Evolutionary conservation across 2,113 vertebrate species (phyloP).

Genomic region (Mormoops blainvillei): DNA sequence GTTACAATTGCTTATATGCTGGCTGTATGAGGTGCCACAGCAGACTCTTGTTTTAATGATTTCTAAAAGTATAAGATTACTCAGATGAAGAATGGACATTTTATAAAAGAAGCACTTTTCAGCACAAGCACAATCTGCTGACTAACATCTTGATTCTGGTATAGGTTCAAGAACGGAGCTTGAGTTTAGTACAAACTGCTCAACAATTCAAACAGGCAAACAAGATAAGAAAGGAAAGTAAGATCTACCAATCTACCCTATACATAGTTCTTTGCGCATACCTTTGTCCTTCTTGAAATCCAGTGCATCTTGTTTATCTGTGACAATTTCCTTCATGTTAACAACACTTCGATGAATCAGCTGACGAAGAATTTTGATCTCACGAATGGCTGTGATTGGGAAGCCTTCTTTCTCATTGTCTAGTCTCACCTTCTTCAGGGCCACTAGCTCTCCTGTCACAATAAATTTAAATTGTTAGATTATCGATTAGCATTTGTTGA

Average conservation of each 20-base stretch:
- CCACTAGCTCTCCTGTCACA: conserved; percentile 92
- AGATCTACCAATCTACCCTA: background rate
- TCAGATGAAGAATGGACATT: background rate
- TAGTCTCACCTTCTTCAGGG: conserved; percentile 96
- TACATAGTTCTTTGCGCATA: conserved; percentile 64
- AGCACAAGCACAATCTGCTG: background rate
- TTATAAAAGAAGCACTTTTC: background rate
- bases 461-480: conserved; percentile 33
- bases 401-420: conserved; percentile 99
- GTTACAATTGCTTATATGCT: background rate
- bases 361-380: conserved; percentile 97
- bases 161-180: background rate
- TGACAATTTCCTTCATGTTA: conserved; percentile 99
- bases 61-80: background rate
- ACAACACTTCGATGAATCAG: conserved; percentile 97
- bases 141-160: background rate
- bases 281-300: conserved; percentile 99
- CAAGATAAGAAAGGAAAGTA: background rate
- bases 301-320: conserved; percentile 97
- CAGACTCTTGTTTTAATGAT: background rate
- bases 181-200: background rate
- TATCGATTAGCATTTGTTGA: conserved; percentile 6
- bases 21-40: background rate
- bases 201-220: background rate
- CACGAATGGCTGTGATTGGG: conserved; percentile 97